These are phyloP conservation scores for Choristoneura fumiferana DNA, from an alignment of 1,140 invertebrate species.

Conservation along the genomic window DNA sequence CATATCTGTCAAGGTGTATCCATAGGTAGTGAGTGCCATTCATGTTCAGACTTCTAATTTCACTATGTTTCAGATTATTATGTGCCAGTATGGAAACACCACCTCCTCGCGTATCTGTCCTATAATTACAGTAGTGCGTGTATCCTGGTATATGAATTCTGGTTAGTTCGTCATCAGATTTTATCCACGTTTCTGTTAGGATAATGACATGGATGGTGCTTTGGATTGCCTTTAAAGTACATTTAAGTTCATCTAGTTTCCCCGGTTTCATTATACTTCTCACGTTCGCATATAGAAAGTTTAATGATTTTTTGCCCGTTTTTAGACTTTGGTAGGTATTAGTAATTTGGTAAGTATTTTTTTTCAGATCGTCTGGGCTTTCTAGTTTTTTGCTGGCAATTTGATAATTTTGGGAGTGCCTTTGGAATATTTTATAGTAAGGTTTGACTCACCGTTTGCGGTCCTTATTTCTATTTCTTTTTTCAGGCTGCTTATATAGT, in stretches of 20 bases:
- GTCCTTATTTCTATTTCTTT: not conserved
- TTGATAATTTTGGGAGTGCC: not conserved
- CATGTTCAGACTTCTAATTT: constrained; percentile 19
- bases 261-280: not conserved
- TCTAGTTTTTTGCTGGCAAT: not conserved
- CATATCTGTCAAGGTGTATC: constrained; percentile 28
- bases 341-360: not conserved
- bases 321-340: not conserved
- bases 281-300: not conserved
- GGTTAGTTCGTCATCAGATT: constrained; percentile 17
- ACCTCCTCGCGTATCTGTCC: constrained; percentile 19
- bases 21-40: constrained; percentile 31
- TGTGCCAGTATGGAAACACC: constrained; percentile 34
- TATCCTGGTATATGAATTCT: constrained; percentile 18
- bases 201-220: constrained; percentile 17
- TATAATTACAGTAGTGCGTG: constrained; percentile 21
- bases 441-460: not conserved
- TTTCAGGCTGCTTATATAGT: not conserved
- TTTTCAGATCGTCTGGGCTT: not conserved
- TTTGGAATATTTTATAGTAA: not conserved
- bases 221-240: constrained; percentile 13
- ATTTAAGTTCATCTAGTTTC: constrained; percentile 19
- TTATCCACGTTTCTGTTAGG: constrained; percentile 24
- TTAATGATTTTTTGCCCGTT: not conserved
- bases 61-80: constrained; percentile 23